Base-by-base conservation (phyloP, 2,888 invertebrate genomes). In the Sarcophaga carnaria region DNA sequence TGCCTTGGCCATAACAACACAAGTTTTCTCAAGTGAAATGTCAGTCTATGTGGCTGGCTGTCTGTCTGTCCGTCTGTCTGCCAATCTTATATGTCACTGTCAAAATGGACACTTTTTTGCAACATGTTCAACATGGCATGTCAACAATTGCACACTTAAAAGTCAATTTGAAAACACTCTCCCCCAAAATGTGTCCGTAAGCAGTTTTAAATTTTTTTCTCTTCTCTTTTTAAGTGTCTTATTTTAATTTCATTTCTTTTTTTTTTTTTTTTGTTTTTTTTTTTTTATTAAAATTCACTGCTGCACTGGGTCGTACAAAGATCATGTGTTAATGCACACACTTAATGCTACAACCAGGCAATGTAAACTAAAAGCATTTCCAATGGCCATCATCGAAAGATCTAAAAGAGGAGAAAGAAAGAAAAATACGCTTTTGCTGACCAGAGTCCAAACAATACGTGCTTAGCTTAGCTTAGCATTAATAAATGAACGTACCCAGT, bases 91-190 rank as follows among this genome's bases (percentile, higher is more conserved):
- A 87, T 86, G 80, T 86, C 86, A 83, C 80, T 83, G 80, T 86
- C 83, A 86, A 80, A 74, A 62, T 78, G 77, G 71, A 81, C 77
- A 78, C 63, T 80, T 80, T 82, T 86, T 80, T 80, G 83, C 72
- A 86, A 83, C 60, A 80, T 80, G 69, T 83, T 83, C 49, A 80
- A 78, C 69, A 83, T 83, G 64, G 83, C 74, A 70, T 86, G 83
- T 83, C 80, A 86, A 70, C 74, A 86, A 80, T 70, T 80, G 77
- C 83, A 80, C 74, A 80, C 59, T 83, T 83, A 69, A 74, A 80
- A 79, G 60, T 71, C 62, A 69, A 49, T 67, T 82, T 66, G n/a
- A 60, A 62, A 74, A 79, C 60, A 64, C 67, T 80, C 76, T 45
- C 69, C 77, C 63, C 60, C 49, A 64, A 74, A 62, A 67, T 27